Evolutionary conservation across 2,113 vertebrate genomes (phyloP), one percentile per base, ranked within the genome.

Genomic region (Cottus gobio): DNA sequence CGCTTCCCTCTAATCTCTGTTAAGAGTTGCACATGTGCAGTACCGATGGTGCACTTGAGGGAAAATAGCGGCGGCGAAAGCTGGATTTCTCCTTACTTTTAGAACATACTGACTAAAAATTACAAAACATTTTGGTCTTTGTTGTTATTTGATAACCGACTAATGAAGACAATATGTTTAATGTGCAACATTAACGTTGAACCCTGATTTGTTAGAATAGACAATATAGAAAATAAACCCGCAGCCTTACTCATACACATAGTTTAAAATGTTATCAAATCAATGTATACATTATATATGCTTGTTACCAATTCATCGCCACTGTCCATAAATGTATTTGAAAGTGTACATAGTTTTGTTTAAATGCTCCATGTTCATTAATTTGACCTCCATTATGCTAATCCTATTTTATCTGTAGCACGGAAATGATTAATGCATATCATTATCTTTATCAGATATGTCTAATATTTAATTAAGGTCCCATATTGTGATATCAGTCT

Each of bases 361-460:
- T 57, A 9, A 44, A 22, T 37, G 9, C 39, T 0, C 28, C 5
- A 52, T 20, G 18, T 48, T 57, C 26, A 24, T 65, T 36, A 16
- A 31, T 56, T 12, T 66, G 28, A 78, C 42, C 58, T 65, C 12
- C 15, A 75, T 73, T 65, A 76, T 70, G 56, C 28, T 39, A 60
- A 69, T 37, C n/a, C 22, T 63, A 20, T 83, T 83, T 73, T 64
- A 72, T 68, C 75, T 26, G 22, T 9, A 79, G 46, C 44, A 39
- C 30, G 60, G 3, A 62, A 42, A 69, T 56, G 42, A 26, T 24
- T 67, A 36, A 42, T 48, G 60, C 72, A 75, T 48, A 75, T 75
- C 31, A 83, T 83, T 71, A 81, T 64, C 28, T 70, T 80, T 72
- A 82, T 79, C 70, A 79, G 20, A 36, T 15, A 28, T 39, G n/a